Evolutionary conservation across 2,113 vertebrate species (phyloP).

Genomic region (Salvator merianae): DNA sequence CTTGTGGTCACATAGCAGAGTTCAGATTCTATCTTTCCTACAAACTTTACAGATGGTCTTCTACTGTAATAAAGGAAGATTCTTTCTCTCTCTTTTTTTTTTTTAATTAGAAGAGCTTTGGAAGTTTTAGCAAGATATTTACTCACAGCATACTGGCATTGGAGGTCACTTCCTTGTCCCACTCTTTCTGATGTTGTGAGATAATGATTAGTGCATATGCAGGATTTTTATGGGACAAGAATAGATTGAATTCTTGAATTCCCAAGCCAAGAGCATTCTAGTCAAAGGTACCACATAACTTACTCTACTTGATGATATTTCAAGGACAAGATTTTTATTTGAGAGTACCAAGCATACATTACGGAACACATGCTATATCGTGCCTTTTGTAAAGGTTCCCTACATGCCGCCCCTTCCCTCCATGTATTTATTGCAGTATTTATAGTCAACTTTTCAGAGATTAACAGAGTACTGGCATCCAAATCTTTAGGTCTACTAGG

Average conservation of each 20-base stretch:
- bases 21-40: slow-evolving; percentile 32
- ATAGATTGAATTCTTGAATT: neutral
- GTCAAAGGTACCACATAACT: neutral
- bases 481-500: too few relatives aligned
- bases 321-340: neutral
- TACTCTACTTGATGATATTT: neutral
- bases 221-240: neutral
- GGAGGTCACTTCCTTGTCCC: neutral
- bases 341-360: neutral
- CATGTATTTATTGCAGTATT: too few relatives aligned
- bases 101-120: slow-evolving; percentile 8
- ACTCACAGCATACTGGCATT: slow-evolving; percentile 15
- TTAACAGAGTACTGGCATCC: too few relatives aligned
- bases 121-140: slow-evolving; percentile 28
- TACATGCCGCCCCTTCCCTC: too few relatives aligned
- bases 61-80: neutral
- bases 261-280: neutral
- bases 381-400: too few relatives aligned
- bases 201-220: neutral
- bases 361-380: too few relatives aligned
- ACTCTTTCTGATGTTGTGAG: neutral
- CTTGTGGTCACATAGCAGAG: slow-evolving; percentile 54
- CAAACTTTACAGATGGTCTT: slow-evolving; percentile 5
- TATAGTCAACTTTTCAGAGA: too few relatives aligned
- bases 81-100: slow-evolving; percentile 31